Base-by-base conservation (phyloP, 2,113 vertebrate genomes). In the Pomatostomus ruficeps region DNA sequence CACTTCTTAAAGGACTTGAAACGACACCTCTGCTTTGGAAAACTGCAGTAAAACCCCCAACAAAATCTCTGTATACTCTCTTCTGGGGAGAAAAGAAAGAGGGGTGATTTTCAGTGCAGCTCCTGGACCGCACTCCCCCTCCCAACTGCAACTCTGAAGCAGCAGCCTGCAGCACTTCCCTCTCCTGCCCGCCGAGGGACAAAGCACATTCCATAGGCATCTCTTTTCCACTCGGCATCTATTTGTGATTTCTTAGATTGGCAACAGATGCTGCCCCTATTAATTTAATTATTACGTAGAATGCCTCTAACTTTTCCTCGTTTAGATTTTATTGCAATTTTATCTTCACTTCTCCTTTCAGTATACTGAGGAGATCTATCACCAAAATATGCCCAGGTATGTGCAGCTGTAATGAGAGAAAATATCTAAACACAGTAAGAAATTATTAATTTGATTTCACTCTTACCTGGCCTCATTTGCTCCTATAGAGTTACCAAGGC, bases 131-230 rank as follows among this genome's bases (percentile, higher is more conserved):
- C 35, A 26, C 21, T 40, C n/a, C 11, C 33, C 12, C 46, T 52
- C 11, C n/a, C 38, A 57, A 3, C 5, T 38, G 29, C 0, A 0
- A 51, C n/a, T 29, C 1, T 11, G 42, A 73, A 91, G 84, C 40
- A 45, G 35, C 10, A n/a, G 9, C 23, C 28, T 31, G 49, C 36
- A 82, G 62, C 68, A 66, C 51, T 26, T 66, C 35, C 57, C 40
- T 13, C 14, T 79, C 49, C 43, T 31, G 36, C 23, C n/a, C 76
- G 45, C 38, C 1, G 0, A 85, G 52, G 36, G n/a, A 85, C 26
- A 63, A 71, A 75, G 72, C 14, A 52, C 15, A 6, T 9, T 22
- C 28, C 51, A 48, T 0, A 26, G 42, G 33, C 25, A 38, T 16
- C 67, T 57, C 63, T 38, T 7, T 65, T 33, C 22, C 28, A 65